Base-by-base conservation (phyloP, 2,797 vertebrate species). In the Artibeus lituratus region DNA sequence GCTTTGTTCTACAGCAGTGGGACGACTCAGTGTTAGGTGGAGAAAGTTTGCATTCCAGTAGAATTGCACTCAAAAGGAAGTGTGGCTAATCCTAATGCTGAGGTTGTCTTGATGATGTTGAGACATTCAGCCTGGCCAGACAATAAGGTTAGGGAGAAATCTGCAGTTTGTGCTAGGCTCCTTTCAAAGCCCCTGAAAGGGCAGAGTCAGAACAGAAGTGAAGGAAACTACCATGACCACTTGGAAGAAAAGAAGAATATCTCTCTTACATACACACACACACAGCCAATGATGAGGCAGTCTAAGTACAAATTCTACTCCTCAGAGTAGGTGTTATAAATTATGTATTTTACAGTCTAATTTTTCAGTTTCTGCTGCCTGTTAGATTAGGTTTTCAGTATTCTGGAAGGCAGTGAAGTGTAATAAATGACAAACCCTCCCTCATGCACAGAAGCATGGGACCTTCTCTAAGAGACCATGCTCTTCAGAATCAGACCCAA, bases 31-130 rank as follows among this genome's bases (percentile, higher is more conserved):
- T 90, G 67, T 29, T 85, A 85, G 81, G 73, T 96, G 53, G 21
- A 49, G 9, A 91, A 24, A 85, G 70, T 62, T 62, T 53, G 83
- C 21, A 67, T 62, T 96, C 95, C 91, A 72, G 73, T 49, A 77
- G 93, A 82, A 93, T 9, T 94, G 51, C 55, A 1, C 76, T 97
- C 95, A 82, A 84, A 95, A 96, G 96, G 88, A 90, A 97, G 55
- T 65, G 29, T 74, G 49, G 82, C 62, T 96, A 97, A 98, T 97
- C 24, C n/a, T 90, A 97, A 55, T 85, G 96, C 88, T 90, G 88
- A 92, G 90, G 90, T 93, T 98, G 85, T 97, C 96, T 90, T 90
- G 42, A 76, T 59, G 94, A 95, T 29, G 73, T 37, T 92, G 67
- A 19, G 4, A 91, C 96, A 91, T 89, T 97, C 96, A 97, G 51